phyloP scores from a whole-genome alignment of 1,140 invertebrate genomes.

The Drosophila persimilis region DNA sequence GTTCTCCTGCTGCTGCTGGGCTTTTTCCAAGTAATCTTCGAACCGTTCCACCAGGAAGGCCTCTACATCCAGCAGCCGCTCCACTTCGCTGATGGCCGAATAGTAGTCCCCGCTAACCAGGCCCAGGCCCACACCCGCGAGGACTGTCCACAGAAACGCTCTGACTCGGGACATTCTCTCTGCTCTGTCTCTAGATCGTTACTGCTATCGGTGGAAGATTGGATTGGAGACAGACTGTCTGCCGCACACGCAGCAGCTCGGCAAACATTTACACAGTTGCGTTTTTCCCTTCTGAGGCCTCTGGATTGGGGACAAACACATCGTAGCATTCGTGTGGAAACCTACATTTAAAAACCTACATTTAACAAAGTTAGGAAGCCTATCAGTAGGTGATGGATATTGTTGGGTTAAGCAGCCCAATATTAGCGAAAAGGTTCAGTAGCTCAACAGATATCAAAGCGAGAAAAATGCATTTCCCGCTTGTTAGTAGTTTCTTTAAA shows the following conservation, averaged over 20 bases:
- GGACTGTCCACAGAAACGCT: constrained; percentile 1
- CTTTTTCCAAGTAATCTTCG: constrained; percentile 42
- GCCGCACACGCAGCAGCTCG: constrained; percentile 13
- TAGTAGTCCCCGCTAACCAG: constrained; percentile 35
- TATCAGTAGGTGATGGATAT: too few species aligned
- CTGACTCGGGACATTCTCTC: constrained; percentile 40
- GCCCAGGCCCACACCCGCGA: neutral
- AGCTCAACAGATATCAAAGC: too few species aligned
- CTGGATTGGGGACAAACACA: neutral
- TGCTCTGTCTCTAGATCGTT: constrained; percentile 5
- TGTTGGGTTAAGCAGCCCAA: too few species aligned
- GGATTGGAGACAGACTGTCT: neutral
- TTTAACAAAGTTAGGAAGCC: neutral
- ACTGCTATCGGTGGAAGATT: constrained; percentile 24
- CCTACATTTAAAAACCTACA: neutral
- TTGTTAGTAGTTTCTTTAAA: too few species aligned
- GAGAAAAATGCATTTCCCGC: too few species aligned
- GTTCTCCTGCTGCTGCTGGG: constrained; percentile 17
- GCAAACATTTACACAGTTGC: constrained; percentile 62
- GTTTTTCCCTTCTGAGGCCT: constrained; percentile 1
- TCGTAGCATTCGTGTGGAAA: too few species aligned
- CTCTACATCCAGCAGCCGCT: constrained; percentile 43
- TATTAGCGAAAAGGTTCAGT: too few species aligned
- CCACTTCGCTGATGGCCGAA: constrained; percentile 33
- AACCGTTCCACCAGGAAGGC: constrained; percentile 31